These are phyloP conservation scores for Ornithorhynchus anatinus DNA, from an alignment of 2,113 vertebrate genomes.

Conservation along the genomic window DNA sequence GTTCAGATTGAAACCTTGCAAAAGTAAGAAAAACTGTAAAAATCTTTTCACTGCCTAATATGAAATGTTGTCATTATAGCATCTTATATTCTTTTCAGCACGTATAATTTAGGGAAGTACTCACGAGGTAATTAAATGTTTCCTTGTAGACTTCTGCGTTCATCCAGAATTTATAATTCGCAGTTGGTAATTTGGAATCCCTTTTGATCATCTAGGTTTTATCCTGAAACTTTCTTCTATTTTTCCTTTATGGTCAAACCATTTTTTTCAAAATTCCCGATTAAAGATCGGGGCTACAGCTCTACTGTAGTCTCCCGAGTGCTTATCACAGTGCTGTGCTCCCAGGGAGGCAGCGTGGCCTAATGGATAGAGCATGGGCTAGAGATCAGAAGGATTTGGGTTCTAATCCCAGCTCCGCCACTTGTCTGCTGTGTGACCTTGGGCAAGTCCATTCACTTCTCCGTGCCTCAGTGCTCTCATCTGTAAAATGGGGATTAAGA, in stretches of 20 bases:
- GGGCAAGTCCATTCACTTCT: too few relatives aligned
- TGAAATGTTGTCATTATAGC: neutral
- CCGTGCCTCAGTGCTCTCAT: too few relatives aligned
- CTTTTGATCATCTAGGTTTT: neutral
- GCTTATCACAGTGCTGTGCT: too few relatives aligned
- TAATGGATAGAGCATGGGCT: too few relatives aligned
- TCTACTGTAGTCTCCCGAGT: too few relatives aligned
- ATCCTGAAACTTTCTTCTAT: neutral
- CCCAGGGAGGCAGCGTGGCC: too few relatives aligned
- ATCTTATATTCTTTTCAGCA: neutral
- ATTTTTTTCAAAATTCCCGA: too few relatives aligned
- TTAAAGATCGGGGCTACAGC: too few relatives aligned
- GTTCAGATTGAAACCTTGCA: slow-evolving; percentile 72
- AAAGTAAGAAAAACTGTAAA: slow-evolving; percentile 68
- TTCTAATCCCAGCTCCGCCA: too few relatives aligned
- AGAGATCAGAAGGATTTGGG: too few relatives aligned
- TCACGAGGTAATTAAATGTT: neutral
- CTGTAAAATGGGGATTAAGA: too few relatives aligned
- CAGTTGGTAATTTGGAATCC: neutral
- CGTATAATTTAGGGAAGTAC: neutral
- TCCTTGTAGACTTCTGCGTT: neutral
- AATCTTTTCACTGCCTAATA: neutral
- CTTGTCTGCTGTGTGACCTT: too few relatives aligned
- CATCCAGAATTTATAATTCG: neutral
- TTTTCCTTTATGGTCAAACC: neutral